A percentile compares a stretch with the other conserved stretches of the same genome.
phyloP scores from a whole-genome alignment of 1,140 invertebrate species.

The Brachionus asplanchnoidis region DNA sequence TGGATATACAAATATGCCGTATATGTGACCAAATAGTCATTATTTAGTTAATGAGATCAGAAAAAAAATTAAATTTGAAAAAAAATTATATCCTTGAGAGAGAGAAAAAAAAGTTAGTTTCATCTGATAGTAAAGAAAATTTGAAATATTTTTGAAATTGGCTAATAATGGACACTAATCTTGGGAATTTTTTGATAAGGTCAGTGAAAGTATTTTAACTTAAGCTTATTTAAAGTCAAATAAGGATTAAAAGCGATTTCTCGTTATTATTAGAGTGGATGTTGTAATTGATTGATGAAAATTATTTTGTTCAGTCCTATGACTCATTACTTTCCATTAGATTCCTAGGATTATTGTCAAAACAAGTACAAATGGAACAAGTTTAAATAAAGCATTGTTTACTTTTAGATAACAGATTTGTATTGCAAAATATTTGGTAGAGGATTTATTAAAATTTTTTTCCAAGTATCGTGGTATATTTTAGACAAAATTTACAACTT shows the following conservation, averaged over 20 bases:
- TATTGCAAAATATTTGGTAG: not conserved
- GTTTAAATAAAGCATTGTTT: not conserved
- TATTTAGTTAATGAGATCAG: not conserved
- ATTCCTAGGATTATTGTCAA: not conserved
- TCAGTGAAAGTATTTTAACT: not conserved
- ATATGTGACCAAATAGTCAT: not conserved
- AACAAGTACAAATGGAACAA: not conserved
- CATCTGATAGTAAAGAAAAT: not conserved
- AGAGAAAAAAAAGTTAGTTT: not conserved
- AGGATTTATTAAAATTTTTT: not conserved
- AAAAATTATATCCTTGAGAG: not conserved
- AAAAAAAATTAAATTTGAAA: not conserved
- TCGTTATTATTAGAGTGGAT: not conserved
- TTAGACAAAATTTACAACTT: not conserved
- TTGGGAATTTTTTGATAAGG: not conserved
- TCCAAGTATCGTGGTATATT: not conserved
- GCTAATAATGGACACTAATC: not conserved
- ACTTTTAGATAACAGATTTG: not conserved
- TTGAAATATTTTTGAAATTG: not conserved
- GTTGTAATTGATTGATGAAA: not conserved
- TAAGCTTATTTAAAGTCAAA: conserved; percentile 3
- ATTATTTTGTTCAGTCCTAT: not conserved
- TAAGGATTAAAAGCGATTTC: conserved; percentile 1
- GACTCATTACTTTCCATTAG: not conserved
- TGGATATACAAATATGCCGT: not conserved